Conservation (phyloP, 2,797 vertebrate genomes). For the Rhynchonycteris naso region DNA sequence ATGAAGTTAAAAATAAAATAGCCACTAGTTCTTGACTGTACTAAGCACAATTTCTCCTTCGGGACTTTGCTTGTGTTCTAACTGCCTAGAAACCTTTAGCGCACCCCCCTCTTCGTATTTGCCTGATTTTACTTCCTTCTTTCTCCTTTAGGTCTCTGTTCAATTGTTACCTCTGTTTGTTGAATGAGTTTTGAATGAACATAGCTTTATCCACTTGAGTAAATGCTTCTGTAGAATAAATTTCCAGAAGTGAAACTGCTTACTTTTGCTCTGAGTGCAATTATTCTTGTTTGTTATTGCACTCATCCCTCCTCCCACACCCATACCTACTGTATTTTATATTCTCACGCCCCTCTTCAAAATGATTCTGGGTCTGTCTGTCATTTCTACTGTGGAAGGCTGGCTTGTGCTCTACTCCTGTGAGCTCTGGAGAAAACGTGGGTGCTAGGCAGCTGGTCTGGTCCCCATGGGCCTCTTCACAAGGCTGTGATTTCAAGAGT, state of each 20-base stretch:
- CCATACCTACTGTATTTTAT: background rate
- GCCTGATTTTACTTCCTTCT: background rate
- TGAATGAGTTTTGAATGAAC: background rate
- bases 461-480: slow-evolving; percentile 53
- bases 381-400: background rate
- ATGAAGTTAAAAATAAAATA: too few relatives aligned
- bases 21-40: background rate
- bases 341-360: background rate
- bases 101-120: fast-evolving
- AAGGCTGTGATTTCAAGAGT: slow-evolving; percentile 65
- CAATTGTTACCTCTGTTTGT: background rate
- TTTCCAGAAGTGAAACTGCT: slow-evolving; percentile 3
- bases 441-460: slow-evolving; percentile 60
- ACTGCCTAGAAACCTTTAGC: background rate
- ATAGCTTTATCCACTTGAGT: background rate
- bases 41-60: background rate
- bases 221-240: background rate
- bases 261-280: background rate
- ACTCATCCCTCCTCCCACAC: background rate
- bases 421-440: slow-evolving; percentile 43
- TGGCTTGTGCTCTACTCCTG: background rate
- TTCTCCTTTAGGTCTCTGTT: background rate
- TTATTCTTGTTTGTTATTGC: background rate
- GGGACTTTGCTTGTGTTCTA: background rate
- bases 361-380: background rate